These are phyloP conservation scores for Adoxophyes honmai DNA, from an alignment of 1,140 invertebrate species.

Conservation along the genomic window DNA sequence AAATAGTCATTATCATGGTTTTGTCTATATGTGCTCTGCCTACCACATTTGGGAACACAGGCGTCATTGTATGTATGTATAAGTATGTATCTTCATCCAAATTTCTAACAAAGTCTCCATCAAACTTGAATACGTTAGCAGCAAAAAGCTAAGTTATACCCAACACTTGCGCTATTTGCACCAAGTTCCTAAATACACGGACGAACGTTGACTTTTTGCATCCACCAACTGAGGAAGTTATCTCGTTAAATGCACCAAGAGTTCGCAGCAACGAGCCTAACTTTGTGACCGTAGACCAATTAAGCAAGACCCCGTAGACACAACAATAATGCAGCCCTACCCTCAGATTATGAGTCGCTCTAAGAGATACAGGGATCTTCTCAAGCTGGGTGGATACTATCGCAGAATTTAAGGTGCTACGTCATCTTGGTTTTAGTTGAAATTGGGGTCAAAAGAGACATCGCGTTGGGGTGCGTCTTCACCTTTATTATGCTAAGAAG, in stretches of 20 bases:
- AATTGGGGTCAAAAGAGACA: constrained; percentile 17
- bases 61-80: too few species aligned
- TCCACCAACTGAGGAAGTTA: constrained; percentile 39
- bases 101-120: too few species aligned
- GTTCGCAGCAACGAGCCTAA: constrained; percentile 39
- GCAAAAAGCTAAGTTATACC: background rate
- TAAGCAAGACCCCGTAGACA: constrained; percentile 10
- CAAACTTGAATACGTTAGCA: too few species aligned
- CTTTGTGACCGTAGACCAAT: constrained; percentile 31
- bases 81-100: too few species aligned
- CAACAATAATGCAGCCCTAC: constrained; percentile 6
- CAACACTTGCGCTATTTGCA: constrained; percentile 8
- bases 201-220: constrained; percentile 12
- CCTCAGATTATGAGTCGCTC: background rate
- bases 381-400: constrained; percentile 17
- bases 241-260: constrained; percentile 57
- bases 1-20: too few species aligned
- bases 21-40: too few species aligned
- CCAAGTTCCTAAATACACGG: background rate
- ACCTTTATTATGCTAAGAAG: constrained; percentile 13
- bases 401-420: constrained; percentile 25
- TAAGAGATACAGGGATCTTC: background rate
- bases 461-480: background rate
- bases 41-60: too few species aligned
- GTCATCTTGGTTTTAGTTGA: constrained; percentile 25